Evolutionary conservation across 2,888 invertebrate genomes (phyloP).

Genomic region (Dynastes hyllus): DNA sequence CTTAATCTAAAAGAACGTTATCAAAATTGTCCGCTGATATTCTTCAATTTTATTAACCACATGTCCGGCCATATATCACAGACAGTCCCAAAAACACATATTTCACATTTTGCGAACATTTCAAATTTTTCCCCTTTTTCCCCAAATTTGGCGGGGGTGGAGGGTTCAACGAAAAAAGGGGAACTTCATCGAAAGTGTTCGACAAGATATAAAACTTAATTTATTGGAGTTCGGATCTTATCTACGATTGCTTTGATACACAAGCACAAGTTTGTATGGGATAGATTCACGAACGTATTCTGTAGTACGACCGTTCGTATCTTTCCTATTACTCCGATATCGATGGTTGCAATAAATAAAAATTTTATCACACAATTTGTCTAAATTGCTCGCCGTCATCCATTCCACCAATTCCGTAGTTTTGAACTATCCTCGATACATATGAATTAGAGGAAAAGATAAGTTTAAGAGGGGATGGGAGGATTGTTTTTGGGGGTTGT

Average conservation of each 20-base stretch:
- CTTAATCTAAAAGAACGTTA: not conserved
- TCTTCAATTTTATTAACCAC: not conserved
- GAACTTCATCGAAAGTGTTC: conserved; percentile 38
- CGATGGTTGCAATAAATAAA: conserved; percentile 31
- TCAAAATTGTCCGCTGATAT: not conserved
- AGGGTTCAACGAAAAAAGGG: not conserved
- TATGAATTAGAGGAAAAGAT: not conserved
- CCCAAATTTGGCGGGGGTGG: not conserved
- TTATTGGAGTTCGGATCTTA: conserved; percentile 28
- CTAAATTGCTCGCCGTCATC: conserved; percentile 13
- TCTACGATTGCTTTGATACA: conserved; percentile 35
- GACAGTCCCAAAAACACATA: not conserved
- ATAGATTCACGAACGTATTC: not conserved
- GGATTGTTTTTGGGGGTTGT: not conserved
- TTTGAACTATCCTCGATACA: not conserved
- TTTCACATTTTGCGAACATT: conserved; percentile 19
- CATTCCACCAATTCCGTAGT: not conserved
- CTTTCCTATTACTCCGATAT: conserved; percentile 30
- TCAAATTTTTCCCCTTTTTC: not conserved
- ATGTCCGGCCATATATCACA: not conserved
- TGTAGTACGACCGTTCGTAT: not conserved
- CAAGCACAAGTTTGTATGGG: conserved; percentile 12
- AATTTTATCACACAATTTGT: conserved; percentile 42
- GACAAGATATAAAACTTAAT: conserved; percentile 40
- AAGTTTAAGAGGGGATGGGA: not conserved